Evolutionary conservation across 92 coral and sea anemone genomes (phyloP).

Genomic region (Virgularia gustaviana): DNA sequence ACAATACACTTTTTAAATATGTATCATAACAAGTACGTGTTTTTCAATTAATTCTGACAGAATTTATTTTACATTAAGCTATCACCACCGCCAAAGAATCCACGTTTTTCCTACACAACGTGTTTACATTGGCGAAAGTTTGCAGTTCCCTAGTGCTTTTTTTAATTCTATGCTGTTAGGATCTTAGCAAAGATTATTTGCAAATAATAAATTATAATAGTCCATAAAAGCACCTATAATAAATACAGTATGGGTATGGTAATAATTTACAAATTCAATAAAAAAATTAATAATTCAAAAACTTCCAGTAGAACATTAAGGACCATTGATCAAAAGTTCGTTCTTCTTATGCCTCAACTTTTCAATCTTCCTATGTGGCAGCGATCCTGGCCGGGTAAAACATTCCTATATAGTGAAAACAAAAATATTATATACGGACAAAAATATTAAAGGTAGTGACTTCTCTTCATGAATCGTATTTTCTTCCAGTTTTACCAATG

Average conservation of each 20-base stretch:
- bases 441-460: not conserved
- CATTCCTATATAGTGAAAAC: conserved; percentile 55
- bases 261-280: not conserved
- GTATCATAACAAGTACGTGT: too few species aligned
- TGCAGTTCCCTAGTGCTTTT: not conserved
- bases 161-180: not conserved
- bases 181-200: not conserved
- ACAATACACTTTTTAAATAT: too few species aligned
- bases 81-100: too few species aligned
- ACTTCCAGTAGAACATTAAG: not conserved
- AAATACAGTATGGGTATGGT: not conserved
- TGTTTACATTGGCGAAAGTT: too few species aligned
- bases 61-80: too few species aligned
- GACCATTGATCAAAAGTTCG: conserved; percentile 42
- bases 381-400: conserved; percentile 85
- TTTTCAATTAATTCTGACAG: too few species aligned
- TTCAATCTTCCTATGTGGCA: conserved; percentile 67
- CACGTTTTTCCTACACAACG: too few species aligned
- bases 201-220: not conserved
- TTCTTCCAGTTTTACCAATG: too few species aligned
- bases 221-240: not conserved
- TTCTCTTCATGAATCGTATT: not conserved
- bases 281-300: not conserved
- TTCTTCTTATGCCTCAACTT: conserved; percentile 66
- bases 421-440: not conserved